Evolutionary conservation across 2,113 vertebrate species (phyloP).

Genomic region (Cochlearius cochlearius): DNA sequence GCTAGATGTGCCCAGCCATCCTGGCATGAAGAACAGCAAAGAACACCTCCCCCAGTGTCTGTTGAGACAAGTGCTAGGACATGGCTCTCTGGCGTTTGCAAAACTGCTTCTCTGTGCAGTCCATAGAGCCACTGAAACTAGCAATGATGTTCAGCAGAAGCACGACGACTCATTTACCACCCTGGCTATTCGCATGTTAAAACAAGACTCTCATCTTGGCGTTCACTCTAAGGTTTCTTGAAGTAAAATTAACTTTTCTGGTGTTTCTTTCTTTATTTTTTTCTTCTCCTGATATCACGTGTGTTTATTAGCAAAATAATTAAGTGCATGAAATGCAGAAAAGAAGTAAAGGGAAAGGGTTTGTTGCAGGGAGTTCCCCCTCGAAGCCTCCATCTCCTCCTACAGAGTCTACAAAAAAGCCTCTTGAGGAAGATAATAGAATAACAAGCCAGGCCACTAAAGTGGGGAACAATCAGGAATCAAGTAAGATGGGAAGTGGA

Average conservation of each 20-base stretch:
- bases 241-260: not conserved
- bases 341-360: constrained; percentile 4
- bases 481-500: not conserved
- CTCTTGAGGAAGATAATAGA: constrained; percentile 15
- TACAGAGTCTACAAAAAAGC: constrained; percentile 20
- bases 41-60: not conserved
- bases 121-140: not conserved
- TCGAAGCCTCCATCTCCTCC: constrained; percentile 11
- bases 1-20: not conserved
- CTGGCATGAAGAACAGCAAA: not conserved
- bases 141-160: not conserved
- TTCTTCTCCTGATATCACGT: not conserved
- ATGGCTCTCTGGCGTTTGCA: not conserved
- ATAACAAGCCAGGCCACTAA: not conserved
- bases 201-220: not conserved
- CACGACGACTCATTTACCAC: not conserved
- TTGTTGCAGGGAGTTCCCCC: not conserved
- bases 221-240: not conserved
- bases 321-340: not conserved
- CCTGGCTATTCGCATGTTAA: not conserved
- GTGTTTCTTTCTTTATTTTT: not conserved
- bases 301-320: constrained; percentile 4
- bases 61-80: not conserved
- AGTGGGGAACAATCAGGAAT: constrained; percentile 17
- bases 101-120: not conserved